Evolutionary conservation across 1,140 invertebrate species (phyloP), one percentile per base, ranked within the genome.

Genomic region (Batillaria attramentaria): DNA sequence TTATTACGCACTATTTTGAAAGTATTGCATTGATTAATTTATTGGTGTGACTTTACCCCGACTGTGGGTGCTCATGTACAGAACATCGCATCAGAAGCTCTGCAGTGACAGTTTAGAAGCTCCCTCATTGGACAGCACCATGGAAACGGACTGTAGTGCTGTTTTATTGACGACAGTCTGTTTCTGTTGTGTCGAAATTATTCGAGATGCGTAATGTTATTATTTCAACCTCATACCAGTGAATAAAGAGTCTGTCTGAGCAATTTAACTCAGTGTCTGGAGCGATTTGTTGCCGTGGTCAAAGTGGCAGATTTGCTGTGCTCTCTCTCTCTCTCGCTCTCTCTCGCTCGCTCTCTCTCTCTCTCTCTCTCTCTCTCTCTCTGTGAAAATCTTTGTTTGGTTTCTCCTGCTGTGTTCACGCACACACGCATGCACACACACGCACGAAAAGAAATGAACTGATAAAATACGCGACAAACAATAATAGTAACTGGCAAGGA

Each of bases 231-330:
- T 39, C 57, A 75, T 75, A 75, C 73, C 73, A 75, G 73, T 75
- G 73, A 75, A 75, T 65, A 75, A 65, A 75, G 73, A 74, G 72
- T 74, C 72, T 75, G 73, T 75, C 57, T 39, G 57, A 75, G 73
- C 54, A 33, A 57, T 42, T 28, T 31, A 1, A 3, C 2, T 10
- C 33, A 24, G n/a, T 62, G n/a, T n/a, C 57, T 10, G n/a, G n/a
- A n/a, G n/a, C n/a, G n/a, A 20, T 28, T 43, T 39, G 16, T 6
- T 42, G 69, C 39, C 42, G 46, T 72, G n/a, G 46, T 60, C 46
- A 57, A 39, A 3, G 42, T 24, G 13, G 46, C 3, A 50, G 3
- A 3, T 39, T 20, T 62, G 54, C 42, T 0, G 37, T 28, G 20
- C 33, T 69, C 3, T 39, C 39, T 41, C 35, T 28, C 39, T 46